Evolutionary conservation across 2,797 vertebrate species (phyloP).

Genomic region (Syndactyla subalaris): DNA sequence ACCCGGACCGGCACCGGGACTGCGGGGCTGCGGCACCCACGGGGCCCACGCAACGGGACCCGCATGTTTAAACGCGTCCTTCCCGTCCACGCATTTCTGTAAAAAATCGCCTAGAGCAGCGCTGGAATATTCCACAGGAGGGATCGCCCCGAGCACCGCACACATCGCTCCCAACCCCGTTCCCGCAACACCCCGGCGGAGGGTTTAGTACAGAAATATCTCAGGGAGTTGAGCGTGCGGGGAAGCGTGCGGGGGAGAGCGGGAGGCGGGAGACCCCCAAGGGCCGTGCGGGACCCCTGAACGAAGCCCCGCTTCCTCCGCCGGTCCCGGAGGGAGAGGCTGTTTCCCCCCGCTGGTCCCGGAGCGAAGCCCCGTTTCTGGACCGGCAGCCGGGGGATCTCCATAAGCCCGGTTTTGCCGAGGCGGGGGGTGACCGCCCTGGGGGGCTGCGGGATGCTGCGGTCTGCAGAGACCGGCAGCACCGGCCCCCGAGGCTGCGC

Average conservation of each 20-base stretch:
- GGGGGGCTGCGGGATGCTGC: background rate
- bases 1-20: background rate
- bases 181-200: background rate
- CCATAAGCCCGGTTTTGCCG: background rate
- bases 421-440: rapidly evolving
- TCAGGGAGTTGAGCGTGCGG: background rate
- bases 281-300: background rate
- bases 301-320: background rate
- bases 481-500: background rate
- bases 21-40: background rate
- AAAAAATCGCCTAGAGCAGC: background rate
- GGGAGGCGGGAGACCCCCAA: background rate
- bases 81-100: background rate
- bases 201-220: background rate
- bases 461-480: background rate
- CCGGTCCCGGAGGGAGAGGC: background rate
- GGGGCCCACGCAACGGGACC: background rate
- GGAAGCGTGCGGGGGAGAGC: background rate
- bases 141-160: background rate
- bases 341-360: background rate
- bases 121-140: background rate
- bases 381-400: background rate
- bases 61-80: background rate
- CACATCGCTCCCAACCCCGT: background rate
- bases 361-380: background rate